Evolutionary conservation across 2,888 invertebrate genomes (phyloP).

Genomic region (Andrena chrysosceles): DNA sequence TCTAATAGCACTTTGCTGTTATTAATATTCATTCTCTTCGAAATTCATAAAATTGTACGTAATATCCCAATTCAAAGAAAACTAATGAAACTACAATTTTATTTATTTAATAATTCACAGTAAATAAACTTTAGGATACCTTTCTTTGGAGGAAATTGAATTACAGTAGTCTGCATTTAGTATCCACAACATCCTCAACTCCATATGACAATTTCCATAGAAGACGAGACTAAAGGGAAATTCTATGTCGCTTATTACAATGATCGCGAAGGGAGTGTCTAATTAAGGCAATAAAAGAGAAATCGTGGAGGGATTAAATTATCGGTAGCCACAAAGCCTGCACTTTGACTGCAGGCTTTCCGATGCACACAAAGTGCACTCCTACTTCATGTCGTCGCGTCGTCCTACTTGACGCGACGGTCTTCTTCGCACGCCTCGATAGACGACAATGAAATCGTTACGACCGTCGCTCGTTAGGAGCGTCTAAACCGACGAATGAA

Average conservation of each 20-base stretch:
- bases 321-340: neutral
- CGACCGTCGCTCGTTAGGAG: conserved; percentile 16
- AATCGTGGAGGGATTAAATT: neutral
- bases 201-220: too few relatives aligned
- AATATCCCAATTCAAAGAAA: too few relatives aligned
- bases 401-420: conserved; percentile 25
- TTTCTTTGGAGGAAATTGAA: too few relatives aligned
- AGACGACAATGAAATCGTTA: conserved; percentile 36
- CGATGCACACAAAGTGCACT: conserved; percentile 21
- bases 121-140: neutral
- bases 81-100: neutral
- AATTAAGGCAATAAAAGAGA: neutral
- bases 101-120: neutral
- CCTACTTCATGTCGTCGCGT: conserved; percentile 25
- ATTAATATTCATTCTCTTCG: neutral
- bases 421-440: conserved; percentile 14
- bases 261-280: neutral
- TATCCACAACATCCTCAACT: too few relatives aligned
- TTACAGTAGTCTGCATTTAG: too few relatives aligned
- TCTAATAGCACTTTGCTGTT: neutral
- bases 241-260: neutral
- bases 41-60: too few relatives aligned
- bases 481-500: conserved; percentile 13
- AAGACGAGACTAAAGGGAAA: neutral
- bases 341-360: neutral